Conservation (phyloP, 2,113 vertebrate species). For the Phoenicopterus ruber region DNA sequence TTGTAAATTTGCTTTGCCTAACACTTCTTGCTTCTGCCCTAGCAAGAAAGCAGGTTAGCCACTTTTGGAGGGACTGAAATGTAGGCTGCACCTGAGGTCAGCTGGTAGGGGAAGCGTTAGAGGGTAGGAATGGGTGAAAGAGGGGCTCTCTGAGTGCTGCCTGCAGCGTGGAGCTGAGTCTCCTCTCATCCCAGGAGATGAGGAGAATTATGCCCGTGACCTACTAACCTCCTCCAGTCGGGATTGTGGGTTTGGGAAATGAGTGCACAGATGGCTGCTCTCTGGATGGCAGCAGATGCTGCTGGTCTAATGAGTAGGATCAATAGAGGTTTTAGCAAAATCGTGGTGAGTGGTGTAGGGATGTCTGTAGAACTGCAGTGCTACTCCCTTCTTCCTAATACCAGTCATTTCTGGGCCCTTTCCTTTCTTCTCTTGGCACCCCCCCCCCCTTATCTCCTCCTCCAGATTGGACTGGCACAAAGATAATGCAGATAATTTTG, state of each 20-base stretch:
- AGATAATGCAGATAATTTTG: background rate
- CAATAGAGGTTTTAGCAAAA: background rate
- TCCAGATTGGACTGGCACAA: background rate
- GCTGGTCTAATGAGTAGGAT: background rate
- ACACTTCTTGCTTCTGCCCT: background rate
- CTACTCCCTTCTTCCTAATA: background rate
- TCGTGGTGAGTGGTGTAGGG: fast-evolving
- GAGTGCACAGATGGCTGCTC: constrained; percentile 24
- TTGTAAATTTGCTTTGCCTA: background rate
- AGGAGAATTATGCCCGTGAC: background rate
- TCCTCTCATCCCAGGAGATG: background rate
- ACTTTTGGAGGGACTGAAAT: background rate
- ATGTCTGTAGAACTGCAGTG: background rate
- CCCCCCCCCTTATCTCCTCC: background rate
- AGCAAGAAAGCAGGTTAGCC: background rate
- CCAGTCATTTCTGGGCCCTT: background rate
- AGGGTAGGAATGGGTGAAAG: background rate
- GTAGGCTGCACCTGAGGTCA: background rate
- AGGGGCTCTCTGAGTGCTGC: background rate
- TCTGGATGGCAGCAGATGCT: background rate
- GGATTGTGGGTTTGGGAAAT: background rate
- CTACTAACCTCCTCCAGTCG: constrained; percentile 41
- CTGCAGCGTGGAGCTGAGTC: fast-evolving
- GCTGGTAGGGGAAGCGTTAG: background rate
- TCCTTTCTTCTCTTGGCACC: background rate